Conservation (phyloP, 2,113 vertebrate species). For the Rhodinocichla rosea region DNA sequence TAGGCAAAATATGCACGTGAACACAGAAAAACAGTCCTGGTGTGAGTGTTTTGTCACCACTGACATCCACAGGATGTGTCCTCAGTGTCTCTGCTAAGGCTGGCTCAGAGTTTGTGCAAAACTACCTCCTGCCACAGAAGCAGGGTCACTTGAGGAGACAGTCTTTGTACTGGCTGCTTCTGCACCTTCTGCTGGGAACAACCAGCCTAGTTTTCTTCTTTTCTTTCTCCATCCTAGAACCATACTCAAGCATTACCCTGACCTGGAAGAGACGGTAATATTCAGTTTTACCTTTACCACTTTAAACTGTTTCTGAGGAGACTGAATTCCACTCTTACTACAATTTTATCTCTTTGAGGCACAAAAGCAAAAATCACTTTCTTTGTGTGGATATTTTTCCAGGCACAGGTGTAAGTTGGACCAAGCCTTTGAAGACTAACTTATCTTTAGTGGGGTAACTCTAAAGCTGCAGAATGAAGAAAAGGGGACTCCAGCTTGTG, state of each 20-base stretch:
- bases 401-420: not conserved
- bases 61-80: accelerated
- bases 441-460: not conserved
- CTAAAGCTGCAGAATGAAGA: not conserved
- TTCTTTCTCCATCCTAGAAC: not conserved
- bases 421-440: not conserved
- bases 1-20: not conserved
- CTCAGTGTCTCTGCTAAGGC: not conserved
- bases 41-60: not conserved
- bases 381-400: not conserved
- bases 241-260: not conserved
- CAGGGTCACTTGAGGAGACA: not conserved
- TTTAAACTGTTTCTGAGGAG: not conserved
- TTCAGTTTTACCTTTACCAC: not conserved
- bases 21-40: not conserved
- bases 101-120: not conserved
- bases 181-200: not conserved
- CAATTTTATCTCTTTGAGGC: not conserved
- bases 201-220: not conserved
- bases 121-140: not conserved
- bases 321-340: not conserved
- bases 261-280: not conserved
- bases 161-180: not conserved
- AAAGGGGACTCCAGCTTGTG: not conserved
- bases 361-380: not conserved